These are phyloP conservation scores for Actenoides lindsayi DNA, from an alignment of 2,113 vertebrate genomes.

Conservation along the genomic window DNA sequence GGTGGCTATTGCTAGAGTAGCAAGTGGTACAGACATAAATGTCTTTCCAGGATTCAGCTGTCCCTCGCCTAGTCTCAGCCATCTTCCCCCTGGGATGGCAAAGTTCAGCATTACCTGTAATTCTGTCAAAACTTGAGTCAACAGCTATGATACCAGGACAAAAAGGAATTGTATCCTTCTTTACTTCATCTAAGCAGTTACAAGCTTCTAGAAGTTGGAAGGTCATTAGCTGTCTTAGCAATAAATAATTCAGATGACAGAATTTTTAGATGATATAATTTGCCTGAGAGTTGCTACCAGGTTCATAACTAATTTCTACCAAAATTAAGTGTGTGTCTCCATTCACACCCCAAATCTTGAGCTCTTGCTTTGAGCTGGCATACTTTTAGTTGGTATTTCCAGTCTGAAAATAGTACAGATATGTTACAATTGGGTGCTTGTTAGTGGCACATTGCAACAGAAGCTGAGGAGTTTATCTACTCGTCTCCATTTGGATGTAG, in stretches of 20 bases:
- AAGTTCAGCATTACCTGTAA: background rate
- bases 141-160: background rate
- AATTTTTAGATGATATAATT: background rate
- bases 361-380: background rate
- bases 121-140: background rate
- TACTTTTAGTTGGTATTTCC: background rate
- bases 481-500: background rate
- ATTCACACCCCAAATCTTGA: background rate
- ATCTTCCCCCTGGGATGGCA: background rate
- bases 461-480: background rate
- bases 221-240: background rate
- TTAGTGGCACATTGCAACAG: background rate
- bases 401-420: background rate
- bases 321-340: background rate
- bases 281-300: background rate
- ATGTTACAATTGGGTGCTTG: background rate
- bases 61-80: background rate
- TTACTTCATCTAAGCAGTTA: background rate
- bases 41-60: background rate
- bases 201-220: background rate
- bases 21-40: background rate
- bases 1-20: fast-evolving
- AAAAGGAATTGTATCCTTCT: background rate
- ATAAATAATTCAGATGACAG: background rate
- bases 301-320: background rate